Conservation (phyloP, 2,888 invertebrate genomes). For the Tenodera sinensis region DNA sequence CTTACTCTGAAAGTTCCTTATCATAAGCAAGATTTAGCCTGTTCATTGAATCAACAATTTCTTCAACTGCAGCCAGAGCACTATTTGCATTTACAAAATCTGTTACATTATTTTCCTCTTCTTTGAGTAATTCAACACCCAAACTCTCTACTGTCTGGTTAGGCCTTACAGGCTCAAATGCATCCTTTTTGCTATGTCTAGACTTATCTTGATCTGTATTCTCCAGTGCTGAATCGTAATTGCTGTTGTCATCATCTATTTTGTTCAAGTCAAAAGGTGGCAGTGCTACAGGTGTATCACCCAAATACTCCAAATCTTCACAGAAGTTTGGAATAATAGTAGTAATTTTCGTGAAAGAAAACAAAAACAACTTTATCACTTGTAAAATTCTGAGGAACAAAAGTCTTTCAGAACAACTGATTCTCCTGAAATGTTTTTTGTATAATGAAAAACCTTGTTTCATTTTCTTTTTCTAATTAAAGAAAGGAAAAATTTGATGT, state of each 20-base stretch:
- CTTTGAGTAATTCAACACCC: neutral
- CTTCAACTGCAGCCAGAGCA: constrained; percentile 12
- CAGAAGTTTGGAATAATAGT: constrained; percentile 62
- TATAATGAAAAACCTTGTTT: no score
- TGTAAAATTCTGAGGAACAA: neutral
- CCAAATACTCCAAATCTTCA: constrained; percentile 43
- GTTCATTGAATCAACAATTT: constrained; percentile 21
- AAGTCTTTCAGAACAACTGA: neutral
- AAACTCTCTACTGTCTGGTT: neutral
- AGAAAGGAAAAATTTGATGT: no score
- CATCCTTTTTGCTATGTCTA: constrained; percentile 5
- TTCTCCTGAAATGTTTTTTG: neutral
- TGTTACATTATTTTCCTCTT: neutral
- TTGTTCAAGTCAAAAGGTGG: constrained; percentile 17
- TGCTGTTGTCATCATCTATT: constrained; percentile 18
- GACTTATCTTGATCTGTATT: constrained; percentile 20
- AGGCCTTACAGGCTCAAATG: neutral
- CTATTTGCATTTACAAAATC: constrained; percentile 20
- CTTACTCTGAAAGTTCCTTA: constrained; percentile 11
- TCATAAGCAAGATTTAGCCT: constrained; percentile 18
- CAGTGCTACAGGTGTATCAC: neutral
- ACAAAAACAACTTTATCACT: neutral
- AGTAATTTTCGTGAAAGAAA: constrained; percentile 45
- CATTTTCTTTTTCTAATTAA: no score
- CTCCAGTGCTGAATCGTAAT: constrained; percentile 23